These are phyloP conservation scores for Lynx canadensis DNA, from an alignment of 2,113 vertebrate species.

Conservation along the genomic window DNA sequence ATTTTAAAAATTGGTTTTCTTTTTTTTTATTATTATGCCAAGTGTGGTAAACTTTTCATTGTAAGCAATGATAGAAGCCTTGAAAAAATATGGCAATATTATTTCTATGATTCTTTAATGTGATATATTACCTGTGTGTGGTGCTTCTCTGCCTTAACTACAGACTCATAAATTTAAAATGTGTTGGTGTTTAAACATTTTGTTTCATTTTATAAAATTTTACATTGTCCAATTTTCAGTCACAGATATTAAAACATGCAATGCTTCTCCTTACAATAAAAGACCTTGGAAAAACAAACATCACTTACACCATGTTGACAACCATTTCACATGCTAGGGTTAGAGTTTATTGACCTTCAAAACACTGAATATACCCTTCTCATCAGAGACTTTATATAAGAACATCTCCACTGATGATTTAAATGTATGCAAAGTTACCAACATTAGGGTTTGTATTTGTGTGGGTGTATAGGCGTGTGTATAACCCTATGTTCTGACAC, in stretches of 20 bases:
- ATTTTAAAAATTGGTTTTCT: conserved; percentile 64
- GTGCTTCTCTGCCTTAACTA: not conserved
- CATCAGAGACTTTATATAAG: not conserved
- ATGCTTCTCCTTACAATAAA: not conserved
- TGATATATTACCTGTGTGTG: not conserved
- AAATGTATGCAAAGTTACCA: not conserved
- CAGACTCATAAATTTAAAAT: conserved; percentile 25
- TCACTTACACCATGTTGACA: not conserved
- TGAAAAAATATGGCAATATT: not conserved
- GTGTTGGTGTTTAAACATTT: not conserved
- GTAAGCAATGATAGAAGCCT: not conserved
- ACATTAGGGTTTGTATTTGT: not conserved
- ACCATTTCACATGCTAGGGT: not conserved
- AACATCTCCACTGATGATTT: not conserved
- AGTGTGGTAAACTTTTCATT: conserved; percentile 29
- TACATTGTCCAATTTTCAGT: not conserved
- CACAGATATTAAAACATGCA: conserved; percentile 11
- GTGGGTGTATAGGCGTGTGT: not conserved
- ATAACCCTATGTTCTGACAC: not conserved
- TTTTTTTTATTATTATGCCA: conserved; percentile 64
- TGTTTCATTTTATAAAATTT: conserved; percentile 29
- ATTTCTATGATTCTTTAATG: conserved; percentile 53
- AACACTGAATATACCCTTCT: not conserved
- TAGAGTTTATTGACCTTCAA: not conserved
- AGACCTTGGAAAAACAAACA: not conserved